Percentiles rank a stretch among this genome's conserved stretches.
Evolutionary conservation across 2,797 vertebrate genomes (phyloP).

Genomic region (Malacoraja senta): DNA sequence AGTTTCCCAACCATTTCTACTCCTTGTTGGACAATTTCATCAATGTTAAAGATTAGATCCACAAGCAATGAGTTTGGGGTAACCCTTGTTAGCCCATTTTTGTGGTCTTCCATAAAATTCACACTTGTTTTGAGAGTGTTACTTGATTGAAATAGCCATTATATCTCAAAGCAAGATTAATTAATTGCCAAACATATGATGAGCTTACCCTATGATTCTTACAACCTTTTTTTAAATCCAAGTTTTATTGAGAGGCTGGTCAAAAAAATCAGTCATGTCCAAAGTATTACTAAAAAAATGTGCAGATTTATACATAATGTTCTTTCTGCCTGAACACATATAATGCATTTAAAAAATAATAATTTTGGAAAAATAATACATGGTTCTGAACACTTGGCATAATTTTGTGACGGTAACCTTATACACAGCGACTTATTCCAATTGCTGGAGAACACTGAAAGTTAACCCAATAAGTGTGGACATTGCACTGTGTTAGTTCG

Average conservation of each 20-base stretch:
- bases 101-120: background rate
- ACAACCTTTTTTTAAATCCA: background rate
- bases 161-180: background rate
- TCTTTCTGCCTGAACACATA: background rate
- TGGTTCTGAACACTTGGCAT: background rate
- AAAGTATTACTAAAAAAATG: background rate
- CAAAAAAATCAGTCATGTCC: background rate
- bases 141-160: background rate
- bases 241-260: too few species aligned
- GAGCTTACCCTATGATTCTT: background rate
- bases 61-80: background rate
- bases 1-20: background rate
- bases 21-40: background rate
- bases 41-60: background rate
- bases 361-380: background rate
- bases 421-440: too few species aligned
- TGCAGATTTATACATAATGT: background rate
- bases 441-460: background rate
- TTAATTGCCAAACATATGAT: background rate
- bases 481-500: too few species aligned
- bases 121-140: background rate
- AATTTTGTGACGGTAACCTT: background rate
- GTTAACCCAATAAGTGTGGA: too few species aligned
- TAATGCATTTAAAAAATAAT: too few species aligned
- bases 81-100: background rate